Base-by-base conservation (phyloP, 2,888 invertebrate species). In the Marasmarcha lunaedactyla region DNA sequence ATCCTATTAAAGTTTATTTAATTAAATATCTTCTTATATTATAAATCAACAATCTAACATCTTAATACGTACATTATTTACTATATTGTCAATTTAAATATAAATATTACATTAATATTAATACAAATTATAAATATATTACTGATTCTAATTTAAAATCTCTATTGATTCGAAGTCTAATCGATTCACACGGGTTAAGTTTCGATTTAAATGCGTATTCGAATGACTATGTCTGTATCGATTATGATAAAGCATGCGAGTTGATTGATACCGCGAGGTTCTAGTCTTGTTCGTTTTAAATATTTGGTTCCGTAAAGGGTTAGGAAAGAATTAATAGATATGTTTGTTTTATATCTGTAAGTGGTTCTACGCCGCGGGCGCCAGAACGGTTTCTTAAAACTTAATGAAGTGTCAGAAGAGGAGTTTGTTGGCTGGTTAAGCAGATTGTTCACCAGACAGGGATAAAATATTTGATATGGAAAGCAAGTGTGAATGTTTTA, bases 241-340 rank as follows among this genome's bases (percentile, higher is more conserved):
- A 74, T 76, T 74, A 73, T 63, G 51, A 54, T 51, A 55, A 46
- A 61, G 65, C 64, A 59, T 54, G 51, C 48, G 44, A 49, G 51
- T 65, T 79, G 78, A 81, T 81, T 72, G 76, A 79, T 78, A 67
- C n/a, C n/a, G n/a, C n/a, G n/a, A n/a, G n/a, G n/a, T n/a, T n/a
- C n/a, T n/a, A n/a, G n/a, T n/a, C n/a, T n/a, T n/a, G n/a, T n/a
- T n/a, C n/a, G n/a, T n/a, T n/a, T n/a, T n/a, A n/a, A n/a, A n/a
- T n/a, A n/a, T 54, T 50, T 50, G 46, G 55, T 44, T 13, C 7
- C 48, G 43, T 54, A 11, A n/a, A 20, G 5, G 11, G n/a, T n/a
- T 3, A 11, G 11, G 9, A 48, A 20, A 54, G 54, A 71, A 74
- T 78, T 77, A 72, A 79, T 78, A 71, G 68, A 77, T 65, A 59